Evolutionary conservation across 2,113 vertebrate species (phyloP), one percentile per base, ranked within the genome.

Genomic region (Seriola quinqueradiata): DNA sequence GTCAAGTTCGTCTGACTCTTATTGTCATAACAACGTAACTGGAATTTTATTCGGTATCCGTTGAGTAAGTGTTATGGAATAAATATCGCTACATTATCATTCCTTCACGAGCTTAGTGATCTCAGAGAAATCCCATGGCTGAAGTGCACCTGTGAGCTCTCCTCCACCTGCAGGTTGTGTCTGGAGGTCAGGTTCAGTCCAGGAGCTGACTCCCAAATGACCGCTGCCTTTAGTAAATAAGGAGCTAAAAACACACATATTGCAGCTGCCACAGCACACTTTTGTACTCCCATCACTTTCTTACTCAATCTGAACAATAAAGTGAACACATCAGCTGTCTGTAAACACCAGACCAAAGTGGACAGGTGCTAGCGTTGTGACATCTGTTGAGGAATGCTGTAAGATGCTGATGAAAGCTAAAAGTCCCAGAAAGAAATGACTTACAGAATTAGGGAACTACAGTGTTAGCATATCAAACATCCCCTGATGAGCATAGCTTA

Each of bases 171-270:
- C 34, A 59, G 32, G 48, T 21, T 52, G 34, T 10, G 16, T 77
- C 48, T 66, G 68, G 71, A 75, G 58, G 42, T 88, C 55, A 13
- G 60, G n/a, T 28, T 67, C 38, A 32, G 58, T 44, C 50, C 52
- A 69, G 61, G 42, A 54, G 50, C 44, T 69, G 77, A 52, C 64
- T 81, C 40, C 54, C 1, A 76, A 75, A 72, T 38, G 28, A 32
- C 59, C 40, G 50, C 4, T 28, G 50, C 44, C 40, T 59, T 74
- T 64, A 57, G 23, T 42, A 42, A 66, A 36, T 67, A 19, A 25
- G 10, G 55, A 10, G 0, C 54, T 25, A 11, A 75, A 61, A 16
- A 25, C 8, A 52, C 2, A 17, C 19, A 2, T 25, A 61, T 17
- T 32, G 46, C 16, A 9, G 34, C 36, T 48, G 28, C 32, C 38